These are phyloP conservation scores for Charanyca ferruginea DNA, from an alignment of 2,888 invertebrate species.

Conservation along the genomic window DNA sequence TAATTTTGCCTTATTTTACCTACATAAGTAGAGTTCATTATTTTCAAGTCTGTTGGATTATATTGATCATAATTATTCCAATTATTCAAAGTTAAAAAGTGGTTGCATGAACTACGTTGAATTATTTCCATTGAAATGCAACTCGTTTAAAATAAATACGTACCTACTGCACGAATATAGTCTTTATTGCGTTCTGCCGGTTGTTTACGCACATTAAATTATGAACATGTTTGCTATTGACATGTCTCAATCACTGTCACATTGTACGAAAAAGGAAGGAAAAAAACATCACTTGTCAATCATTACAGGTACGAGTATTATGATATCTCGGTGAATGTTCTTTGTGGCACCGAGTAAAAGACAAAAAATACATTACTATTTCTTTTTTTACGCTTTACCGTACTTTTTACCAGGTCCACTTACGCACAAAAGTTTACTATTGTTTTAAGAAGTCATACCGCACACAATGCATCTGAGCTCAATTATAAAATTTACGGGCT, in stretches of 20 bases:
- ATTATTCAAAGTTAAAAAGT: neutral
- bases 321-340: neutral
- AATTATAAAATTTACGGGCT: no score
- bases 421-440: no score
- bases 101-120: neutral
- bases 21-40: neutral
- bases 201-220: slow-evolving; percentile 1
- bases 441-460: no score
- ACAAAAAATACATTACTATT: no score
- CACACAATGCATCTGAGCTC: no score
- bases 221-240: slow-evolving; percentile 18
- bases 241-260: slow-evolving; percentile 17
- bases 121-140: neutral
- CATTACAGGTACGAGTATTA: neutral
- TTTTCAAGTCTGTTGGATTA: neutral
- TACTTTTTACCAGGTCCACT: no score
- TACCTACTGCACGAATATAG: neutral
- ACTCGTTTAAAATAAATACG: slow-evolving; percentile 4
- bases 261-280: neutral
- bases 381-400: no score
- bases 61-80: neutral
- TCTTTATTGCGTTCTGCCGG: neutral
- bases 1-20: no score
- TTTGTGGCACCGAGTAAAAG: neutral
- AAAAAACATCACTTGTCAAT: neutral